These are phyloP conservation scores for Dolichopus griseipennis DNA, from an alignment of 2,888 invertebrate genomes.

Conservation along the genomic window DNA sequence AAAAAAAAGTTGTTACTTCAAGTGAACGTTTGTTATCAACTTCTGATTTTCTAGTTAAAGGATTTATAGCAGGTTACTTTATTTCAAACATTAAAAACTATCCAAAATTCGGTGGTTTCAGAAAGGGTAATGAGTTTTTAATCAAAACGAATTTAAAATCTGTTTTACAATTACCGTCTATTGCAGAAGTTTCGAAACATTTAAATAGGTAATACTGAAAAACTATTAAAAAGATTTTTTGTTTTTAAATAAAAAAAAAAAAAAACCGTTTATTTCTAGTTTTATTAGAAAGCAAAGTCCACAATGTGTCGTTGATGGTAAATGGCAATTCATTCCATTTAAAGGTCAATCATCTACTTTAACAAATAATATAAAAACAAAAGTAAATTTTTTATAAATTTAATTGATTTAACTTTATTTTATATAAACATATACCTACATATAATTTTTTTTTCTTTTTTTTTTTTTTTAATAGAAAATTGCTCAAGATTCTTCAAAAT, in stretches of 20 bases:
- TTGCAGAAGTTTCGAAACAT: neutral
- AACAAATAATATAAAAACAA: neutral
- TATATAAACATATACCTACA: too few species aligned
- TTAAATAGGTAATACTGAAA: constrained; percentile 8
- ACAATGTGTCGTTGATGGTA: neutral
- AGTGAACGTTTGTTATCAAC: neutral
- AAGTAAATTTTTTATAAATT: neutral
- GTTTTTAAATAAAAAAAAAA: neutral
- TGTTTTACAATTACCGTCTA: neutral
- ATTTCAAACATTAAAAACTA: neutral
- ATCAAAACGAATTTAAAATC: constrained; percentile 8
- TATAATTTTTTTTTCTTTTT: neutral
- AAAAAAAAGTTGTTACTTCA: neutral
- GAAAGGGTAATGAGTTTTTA: neutral
- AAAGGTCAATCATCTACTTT: neutral
- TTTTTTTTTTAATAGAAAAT: neutral
- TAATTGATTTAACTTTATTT: too few species aligned
- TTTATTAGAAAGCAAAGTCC: neutral
- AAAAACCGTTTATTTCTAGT: neutral
- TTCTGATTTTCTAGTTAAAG: neutral
- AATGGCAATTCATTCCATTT: constrained; percentile 7
- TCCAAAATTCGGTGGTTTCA: constrained; percentile 7
- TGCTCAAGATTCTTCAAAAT: neutral
- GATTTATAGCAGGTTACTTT: neutral
- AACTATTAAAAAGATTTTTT: neutral